Conservation (phyloP, 2,888 invertebrate genomes). For the Rhorus exstirpatorius region DNA sequence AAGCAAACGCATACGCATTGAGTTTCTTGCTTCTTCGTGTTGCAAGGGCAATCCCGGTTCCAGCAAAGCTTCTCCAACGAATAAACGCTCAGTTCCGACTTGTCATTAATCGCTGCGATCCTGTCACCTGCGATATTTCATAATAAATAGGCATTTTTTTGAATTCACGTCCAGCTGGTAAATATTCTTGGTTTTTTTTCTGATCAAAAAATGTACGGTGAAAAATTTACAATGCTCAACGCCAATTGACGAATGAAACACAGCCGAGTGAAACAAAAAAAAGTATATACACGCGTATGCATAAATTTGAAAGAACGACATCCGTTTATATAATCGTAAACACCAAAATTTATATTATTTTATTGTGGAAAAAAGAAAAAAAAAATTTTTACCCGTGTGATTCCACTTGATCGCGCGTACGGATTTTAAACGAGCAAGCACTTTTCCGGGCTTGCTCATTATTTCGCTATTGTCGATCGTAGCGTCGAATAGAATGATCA, state of each 20-base stretch:
- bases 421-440: constrained; percentile 22
- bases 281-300: no score
- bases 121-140: constrained; percentile 69
- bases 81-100: constrained; percentile 64
- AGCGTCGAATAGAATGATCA: constrained; percentile 69
- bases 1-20: constrained; percentile 59
- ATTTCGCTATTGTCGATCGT: neutral
- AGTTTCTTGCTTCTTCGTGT: neutral
- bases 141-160: neutral
- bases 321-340: neutral
- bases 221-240: no score
- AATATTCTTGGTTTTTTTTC: no score
- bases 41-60: constrained; percentile 67
- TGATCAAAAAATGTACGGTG: no score
- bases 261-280: neutral
- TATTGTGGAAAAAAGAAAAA: no score
- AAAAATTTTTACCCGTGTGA: constrained; percentile 71
- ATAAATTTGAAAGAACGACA: neutral
- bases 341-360: no score
- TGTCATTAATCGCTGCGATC: constrained; percentile 63
- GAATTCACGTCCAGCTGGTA: no score
- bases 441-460: neutral
- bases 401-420: constrained; percentile 77
- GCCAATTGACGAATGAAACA: no score
- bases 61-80: constrained; percentile 72